These are phyloP conservation scores for Ivindomyrus marchei DNA, from an alignment of 2,113 vertebrate species.

Conservation along the genomic window DNA sequence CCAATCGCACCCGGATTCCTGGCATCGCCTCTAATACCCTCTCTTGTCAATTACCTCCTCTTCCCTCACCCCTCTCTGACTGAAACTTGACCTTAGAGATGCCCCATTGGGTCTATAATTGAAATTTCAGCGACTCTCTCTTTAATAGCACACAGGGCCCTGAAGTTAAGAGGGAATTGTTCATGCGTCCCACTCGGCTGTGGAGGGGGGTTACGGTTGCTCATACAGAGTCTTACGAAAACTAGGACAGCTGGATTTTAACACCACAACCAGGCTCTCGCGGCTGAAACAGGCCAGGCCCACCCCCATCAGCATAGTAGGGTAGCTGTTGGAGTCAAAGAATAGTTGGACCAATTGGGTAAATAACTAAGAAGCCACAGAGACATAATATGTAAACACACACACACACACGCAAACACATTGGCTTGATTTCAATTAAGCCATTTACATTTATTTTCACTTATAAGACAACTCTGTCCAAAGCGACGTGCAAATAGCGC, in stretches of 20 bases:
- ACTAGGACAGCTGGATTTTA: neutral
- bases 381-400: neutral
- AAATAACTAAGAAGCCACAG: neutral
- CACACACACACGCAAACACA: neutral
- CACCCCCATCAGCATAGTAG: neutral
- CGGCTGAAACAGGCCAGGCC: neutral
- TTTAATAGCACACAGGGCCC: neutral
- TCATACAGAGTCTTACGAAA: neutral
- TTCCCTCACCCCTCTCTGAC: neutral
- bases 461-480: neutral
- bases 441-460: neutral
- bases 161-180: neutral
- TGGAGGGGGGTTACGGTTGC: neutral
- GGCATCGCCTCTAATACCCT: neutral
- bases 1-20: neutral
- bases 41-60: neutral
- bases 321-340: neutral
- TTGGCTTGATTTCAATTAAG: neutral
- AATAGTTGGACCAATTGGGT: neutral
- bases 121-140: neutral
- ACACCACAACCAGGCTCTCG: neutral
- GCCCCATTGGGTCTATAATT: neutral
- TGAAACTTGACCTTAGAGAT: slow-evolving; percentile 6
- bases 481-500: neutral
- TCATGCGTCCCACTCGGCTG: neutral